A percentile compares a stretch with the other conserved stretches of the same genome.
These are phyloP conservation scores for Apostichopus leukothele DNA, from an alignment of 53 echinoderm and acorn worm species.

Conservation along the genomic window DNA sequence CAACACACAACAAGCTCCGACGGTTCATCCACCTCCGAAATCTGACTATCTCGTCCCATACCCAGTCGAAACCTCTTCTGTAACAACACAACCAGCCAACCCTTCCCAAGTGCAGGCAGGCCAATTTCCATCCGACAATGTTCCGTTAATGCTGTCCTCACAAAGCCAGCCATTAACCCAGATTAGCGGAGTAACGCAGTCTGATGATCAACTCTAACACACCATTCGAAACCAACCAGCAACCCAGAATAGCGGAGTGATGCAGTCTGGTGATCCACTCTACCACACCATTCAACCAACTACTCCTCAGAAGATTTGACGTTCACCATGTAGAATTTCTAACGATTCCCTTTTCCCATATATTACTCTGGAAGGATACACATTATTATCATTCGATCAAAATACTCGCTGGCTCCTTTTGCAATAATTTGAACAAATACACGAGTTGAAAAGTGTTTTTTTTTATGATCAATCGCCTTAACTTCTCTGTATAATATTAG, in stretches of 20 bases:
- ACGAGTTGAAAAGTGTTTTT: no score
- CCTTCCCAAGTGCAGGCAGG: background rate
- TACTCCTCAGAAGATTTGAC: background rate
- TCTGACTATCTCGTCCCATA: background rate
- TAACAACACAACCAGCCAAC: background rate
- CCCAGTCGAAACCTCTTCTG: background rate
- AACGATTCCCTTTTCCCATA: no score
- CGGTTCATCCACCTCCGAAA: background rate
- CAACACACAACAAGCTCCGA: background rate
- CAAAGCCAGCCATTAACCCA: background rate
- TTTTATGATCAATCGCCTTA: no score
- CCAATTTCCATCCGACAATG: no score
- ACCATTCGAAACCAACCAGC: background rate
- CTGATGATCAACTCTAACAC: background rate
- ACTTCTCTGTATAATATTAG: no score
- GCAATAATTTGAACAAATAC: no score
- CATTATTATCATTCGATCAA: no score
- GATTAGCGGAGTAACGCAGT: background rate
- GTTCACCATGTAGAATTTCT: no score
- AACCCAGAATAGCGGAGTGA: background rate
- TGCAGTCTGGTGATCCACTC: background rate
- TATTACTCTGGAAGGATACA: no score
- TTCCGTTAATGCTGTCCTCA: background rate
- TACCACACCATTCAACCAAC: background rate
- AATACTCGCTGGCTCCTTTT: no score